Base-by-base conservation (phyloP, 2,113 vertebrate genomes). In the Corydoras maculifer region DNA sequence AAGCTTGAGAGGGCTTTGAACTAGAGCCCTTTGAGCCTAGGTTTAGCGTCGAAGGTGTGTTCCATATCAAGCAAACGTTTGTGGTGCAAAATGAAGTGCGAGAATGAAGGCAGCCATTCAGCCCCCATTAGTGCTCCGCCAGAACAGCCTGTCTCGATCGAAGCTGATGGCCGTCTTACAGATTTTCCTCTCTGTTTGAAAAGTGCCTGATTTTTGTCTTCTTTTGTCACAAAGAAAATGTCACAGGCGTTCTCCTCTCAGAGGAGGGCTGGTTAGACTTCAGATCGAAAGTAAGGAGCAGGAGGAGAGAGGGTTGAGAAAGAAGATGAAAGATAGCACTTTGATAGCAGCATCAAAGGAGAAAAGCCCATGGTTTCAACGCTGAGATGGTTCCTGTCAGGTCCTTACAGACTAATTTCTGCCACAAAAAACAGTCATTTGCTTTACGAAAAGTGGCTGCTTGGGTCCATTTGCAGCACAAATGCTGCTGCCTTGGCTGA, bases 311-410 rank as follows among this genome's bases (percentile, higher is more conserved):
- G 9, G 25, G 54, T 55, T 29, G 58, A 53, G 63, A 58, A 63
- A 58, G 29, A 62, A 71, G 68, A 78, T 78, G 43, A 74, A 74
- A 77, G 75, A 55, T 63, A 57, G 31, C 51, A n/a, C 72, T 78
- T 77, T 78, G 62, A 71, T 74, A 62, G 15, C 8, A 29, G 57
- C 72, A 66, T 77, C 71, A 71, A 74, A 74, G 73, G 71, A 60
- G 55, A 65, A 66, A 65, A 58, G n/a, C 65, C 72, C 72, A 74
- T 11, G 15, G 58, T 18, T 58, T 58, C 32, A 18, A 59, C 70
- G 65, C 32, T 58, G 13, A 64, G 53, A 57, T 9, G 35, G 31
- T 58, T 18, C 49, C 53, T 14, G 13, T 5, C 35, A 43, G 31
- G 7, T 10, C 49, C 49, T 32, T 51, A 43, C 35, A 43, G 35